phyloP scores from a whole-genome alignment of 2,797 vertebrate species.

The Sebastes elongatus region DNA sequence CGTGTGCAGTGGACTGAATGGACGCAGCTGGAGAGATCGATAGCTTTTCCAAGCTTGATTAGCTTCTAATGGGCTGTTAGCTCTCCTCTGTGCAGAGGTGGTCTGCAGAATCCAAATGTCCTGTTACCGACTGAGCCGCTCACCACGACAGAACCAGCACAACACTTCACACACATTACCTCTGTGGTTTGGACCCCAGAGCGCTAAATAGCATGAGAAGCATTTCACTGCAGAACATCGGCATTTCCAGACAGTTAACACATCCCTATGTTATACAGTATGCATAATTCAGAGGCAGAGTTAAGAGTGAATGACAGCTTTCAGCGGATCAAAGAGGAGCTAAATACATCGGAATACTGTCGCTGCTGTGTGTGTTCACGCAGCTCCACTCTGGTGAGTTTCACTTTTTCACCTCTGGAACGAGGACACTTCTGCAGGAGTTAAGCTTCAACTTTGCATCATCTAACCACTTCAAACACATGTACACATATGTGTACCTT shows the following conservation, averaged over 20 bases:
- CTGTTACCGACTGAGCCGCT: not conserved
- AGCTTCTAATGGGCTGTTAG: conserved; percentile 70
- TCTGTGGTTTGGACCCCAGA: not conserved
- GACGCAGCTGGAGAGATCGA: conserved; percentile 43
- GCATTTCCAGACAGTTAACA: conserved; percentile 19
- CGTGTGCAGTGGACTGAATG: conserved; percentile 11
- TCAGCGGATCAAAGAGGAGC: conserved; percentile 51
- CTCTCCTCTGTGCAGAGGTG: conserved; percentile 29
- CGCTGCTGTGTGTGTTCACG: not conserved
- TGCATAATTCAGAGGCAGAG: conserved; percentile 52
- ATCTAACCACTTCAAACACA: not conserved
- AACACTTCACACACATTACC: not conserved
- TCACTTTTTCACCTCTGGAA: conserved; percentile 13
- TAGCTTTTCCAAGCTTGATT: conserved; percentile 71
- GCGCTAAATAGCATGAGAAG: not conserved
- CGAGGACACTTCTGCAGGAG: not conserved
- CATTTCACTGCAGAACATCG: conserved; percentile 23
- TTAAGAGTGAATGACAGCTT: conserved; percentile 50
- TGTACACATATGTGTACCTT: not conserved
- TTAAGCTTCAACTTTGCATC: not conserved
- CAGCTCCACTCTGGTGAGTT: not conserved
- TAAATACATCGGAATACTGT: conserved; percentile 23
- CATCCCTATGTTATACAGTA: conserved; percentile 6
- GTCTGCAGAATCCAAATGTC: conserved; percentile 63
- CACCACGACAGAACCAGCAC: not conserved